These are phyloP conservation scores for Leucophenga varia DNA, from an alignment of 1,140 invertebrate species.

Conservation along the genomic window DNA sequence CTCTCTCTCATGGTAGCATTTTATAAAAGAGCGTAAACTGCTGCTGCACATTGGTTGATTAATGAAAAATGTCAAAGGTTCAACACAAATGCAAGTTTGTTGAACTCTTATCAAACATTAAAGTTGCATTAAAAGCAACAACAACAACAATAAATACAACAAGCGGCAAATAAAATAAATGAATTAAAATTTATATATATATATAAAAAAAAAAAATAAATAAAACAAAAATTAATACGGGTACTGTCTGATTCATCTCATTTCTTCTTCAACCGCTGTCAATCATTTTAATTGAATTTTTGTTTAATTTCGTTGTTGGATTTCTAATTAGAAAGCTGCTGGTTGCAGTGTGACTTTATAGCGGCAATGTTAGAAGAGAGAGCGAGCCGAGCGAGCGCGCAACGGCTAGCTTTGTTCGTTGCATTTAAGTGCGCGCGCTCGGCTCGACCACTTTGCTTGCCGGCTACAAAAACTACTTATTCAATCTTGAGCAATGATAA, in stretches of 20 bases:
- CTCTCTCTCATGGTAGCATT: too few species aligned
- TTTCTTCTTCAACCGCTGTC: conserved; percentile 22
- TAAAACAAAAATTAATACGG: not conserved
- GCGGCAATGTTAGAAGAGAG: too few species aligned
- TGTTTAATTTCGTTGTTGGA: too few species aligned
- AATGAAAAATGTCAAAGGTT: conserved; percentile 50
- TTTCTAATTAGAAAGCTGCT: conserved; percentile 19
- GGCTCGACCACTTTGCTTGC: too few species aligned
- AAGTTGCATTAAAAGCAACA: conserved; percentile 21
- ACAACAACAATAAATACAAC: conserved; percentile 29
- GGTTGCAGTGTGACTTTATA: conserved; percentile 22
- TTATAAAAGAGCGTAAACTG: too few species aligned
- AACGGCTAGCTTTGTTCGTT: too few species aligned
- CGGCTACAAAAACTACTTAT: too few species aligned
- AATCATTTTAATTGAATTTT: conserved; percentile 23
- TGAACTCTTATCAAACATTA: conserved; percentile 26
- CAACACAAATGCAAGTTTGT: conserved; percentile 25
- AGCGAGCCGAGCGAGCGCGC: too few species aligned
- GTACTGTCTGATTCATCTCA: conserved; percentile 8
- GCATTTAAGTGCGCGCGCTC: too few species aligned
- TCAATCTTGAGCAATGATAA: too few species aligned
- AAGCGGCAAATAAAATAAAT: not conserved
- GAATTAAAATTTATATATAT: too few species aligned
- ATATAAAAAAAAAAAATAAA: too few species aligned
- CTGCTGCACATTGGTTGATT: conserved; percentile 26